A percentile compares a stretch with the other conserved stretches of the same genome.
These are phyloP conservation scores for Drosophila subpulchrella DNA, from an alignment of 1,140 invertebrate species.

Conservation along the genomic window DNA sequence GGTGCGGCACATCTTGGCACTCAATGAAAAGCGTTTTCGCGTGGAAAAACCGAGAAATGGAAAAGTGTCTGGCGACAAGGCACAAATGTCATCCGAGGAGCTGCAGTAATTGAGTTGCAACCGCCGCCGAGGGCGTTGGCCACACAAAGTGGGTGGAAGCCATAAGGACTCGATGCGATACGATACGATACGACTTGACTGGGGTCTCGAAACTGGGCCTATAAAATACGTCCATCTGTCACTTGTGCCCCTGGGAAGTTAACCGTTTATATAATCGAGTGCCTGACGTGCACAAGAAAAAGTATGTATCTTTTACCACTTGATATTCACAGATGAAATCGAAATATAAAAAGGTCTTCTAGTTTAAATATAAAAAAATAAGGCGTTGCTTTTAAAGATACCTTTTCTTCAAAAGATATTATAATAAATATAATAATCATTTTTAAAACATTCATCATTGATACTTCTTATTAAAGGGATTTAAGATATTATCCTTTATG, in stretches of 20 bases:
- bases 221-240: conserved; percentile 45
- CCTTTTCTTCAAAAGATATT: too few species aligned
- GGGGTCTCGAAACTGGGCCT: conserved; percentile 28
- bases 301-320: neutral
- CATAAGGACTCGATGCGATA: conserved; percentile 8
- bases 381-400: too few species aligned
- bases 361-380: too few species aligned
- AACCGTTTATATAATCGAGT: conserved; percentile 25
- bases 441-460: too few species aligned
- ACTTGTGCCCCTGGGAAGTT: conserved; percentile 35
- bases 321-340: too few species aligned
- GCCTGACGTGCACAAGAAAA: conserved; percentile 4
- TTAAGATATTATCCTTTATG: too few species aligned
- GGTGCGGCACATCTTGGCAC: conserved; percentile 38
- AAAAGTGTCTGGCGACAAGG: conserved; percentile 34
- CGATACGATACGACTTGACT: neutral
- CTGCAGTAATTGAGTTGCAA: conserved; percentile 50
- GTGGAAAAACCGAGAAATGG: conserved; percentile 7
- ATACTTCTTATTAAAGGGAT: too few species aligned
- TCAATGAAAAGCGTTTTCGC: conserved; percentile 33
- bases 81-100: conserved; percentile 38
- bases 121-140: conserved; percentile 35
- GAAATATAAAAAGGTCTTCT: too few species aligned
- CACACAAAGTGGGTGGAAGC: conserved; percentile 16
- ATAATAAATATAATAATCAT: too few species aligned